Conservation (phyloP, 2,113 vertebrate genomes). For the Nestor notabilis region DNA sequence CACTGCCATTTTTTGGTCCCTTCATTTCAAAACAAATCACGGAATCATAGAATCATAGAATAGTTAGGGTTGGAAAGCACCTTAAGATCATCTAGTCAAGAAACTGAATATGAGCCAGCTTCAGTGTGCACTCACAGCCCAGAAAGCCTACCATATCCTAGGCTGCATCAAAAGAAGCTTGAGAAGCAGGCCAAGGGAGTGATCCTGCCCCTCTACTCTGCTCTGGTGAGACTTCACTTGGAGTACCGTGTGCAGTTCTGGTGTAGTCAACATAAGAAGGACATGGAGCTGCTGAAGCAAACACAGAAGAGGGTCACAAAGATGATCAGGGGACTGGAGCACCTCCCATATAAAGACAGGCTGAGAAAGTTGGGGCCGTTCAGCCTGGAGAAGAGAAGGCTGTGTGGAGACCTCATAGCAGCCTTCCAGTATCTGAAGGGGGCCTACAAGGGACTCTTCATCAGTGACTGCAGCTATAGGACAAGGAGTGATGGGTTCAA, state of each 20-base stretch:
- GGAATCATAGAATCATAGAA: no score
- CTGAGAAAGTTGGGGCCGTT: neutral
- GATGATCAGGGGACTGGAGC: neutral
- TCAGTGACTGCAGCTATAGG: neutral
- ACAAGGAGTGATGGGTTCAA: neutral
- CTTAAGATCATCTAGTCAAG: no score
- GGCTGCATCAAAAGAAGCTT: neutral
- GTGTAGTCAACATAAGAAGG: neutral
- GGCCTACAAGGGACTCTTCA: neutral
- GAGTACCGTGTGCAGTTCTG: neutral
- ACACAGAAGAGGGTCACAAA: no score
- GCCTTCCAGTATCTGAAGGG: neutral
- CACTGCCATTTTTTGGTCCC: no score
- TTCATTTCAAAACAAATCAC: no score
- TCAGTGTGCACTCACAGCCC: neutral
- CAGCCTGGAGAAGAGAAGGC: neutral
- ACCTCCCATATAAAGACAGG: neutral
- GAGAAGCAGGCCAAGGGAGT: neutral
- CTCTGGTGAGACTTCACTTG: neutral
- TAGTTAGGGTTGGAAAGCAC: no score
- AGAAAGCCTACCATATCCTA: neutral
- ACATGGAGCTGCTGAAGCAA: neutral
- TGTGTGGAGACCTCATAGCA: neutral
- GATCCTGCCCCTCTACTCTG: neutral
- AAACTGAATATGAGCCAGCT: neutral